These are phyloP conservation scores for Carcharodon carcharias DNA, from an alignment of 2,797 vertebrate genomes.

Conservation along the genomic window DNA sequence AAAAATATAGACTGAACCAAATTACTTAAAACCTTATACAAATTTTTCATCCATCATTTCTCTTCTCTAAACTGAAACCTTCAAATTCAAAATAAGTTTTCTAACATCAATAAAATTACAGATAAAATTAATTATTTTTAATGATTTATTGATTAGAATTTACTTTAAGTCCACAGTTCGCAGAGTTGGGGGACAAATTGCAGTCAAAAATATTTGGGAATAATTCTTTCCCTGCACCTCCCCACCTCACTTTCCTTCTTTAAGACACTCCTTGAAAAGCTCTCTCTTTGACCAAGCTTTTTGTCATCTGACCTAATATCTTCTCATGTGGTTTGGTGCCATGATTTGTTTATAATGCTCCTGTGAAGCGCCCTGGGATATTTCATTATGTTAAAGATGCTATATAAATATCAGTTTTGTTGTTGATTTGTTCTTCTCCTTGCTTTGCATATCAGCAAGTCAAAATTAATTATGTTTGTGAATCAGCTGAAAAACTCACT, in stretches of 20 bases:
- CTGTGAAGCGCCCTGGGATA: too few relatives aligned
- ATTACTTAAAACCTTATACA: not conserved
- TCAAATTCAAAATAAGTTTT: not conserved
- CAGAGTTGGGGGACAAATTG: not conserved
- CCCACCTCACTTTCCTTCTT: too few relatives aligned
- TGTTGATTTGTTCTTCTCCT: not conserved
- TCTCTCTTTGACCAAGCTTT: too few relatives aligned
- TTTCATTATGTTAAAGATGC: too few relatives aligned
- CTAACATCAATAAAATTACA: not conserved
- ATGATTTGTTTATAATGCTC: too few relatives aligned
- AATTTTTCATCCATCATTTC: not conserved
- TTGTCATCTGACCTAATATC: too few relatives aligned
- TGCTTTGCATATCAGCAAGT: not conserved
- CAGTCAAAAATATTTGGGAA: not conserved
- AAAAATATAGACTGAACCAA: not conserved
- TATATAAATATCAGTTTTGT: too few relatives aligned
- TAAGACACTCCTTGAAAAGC: too few relatives aligned
- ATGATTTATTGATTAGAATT: not conserved
- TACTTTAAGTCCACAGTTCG: not conserved
- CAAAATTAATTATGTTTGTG: not conserved
- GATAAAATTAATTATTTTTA: not conserved
- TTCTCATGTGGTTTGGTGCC: too few relatives aligned
- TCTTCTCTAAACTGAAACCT: not conserved
- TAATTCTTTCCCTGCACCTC: too few relatives aligned
- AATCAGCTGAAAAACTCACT: not conserved